Conservation (phyloP, 2,888 invertebrate genomes). For the Podotricha telesiphe region DNA sequence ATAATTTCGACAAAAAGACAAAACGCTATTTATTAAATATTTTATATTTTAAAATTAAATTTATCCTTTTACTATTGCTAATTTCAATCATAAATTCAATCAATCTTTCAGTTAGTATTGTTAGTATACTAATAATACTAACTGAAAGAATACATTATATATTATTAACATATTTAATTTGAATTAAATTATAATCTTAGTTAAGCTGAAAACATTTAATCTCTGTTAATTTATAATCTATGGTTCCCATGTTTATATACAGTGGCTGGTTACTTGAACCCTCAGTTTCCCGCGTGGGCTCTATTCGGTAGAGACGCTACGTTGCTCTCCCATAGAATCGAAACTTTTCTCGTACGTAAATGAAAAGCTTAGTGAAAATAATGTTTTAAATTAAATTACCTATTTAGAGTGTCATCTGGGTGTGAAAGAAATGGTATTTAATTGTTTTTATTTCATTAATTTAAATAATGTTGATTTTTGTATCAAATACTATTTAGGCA, state of each 20-base stretch:
- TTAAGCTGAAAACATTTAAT: slow-evolving; percentile 2
- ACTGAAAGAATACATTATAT: no score
- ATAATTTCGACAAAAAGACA: no score
- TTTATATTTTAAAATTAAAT: no score
- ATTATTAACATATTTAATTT: no score
- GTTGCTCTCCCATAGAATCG: slow-evolving; percentile 24
- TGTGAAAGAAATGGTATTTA: slow-evolving; percentile 35
- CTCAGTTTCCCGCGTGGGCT: slow-evolving; percentile 67
- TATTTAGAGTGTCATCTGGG: slow-evolving; percentile 10
- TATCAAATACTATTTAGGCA: no score
- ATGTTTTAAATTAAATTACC: slow-evolving; percentile 33
- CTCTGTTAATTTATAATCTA: slow-evolving; percentile 40
- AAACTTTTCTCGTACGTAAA: slow-evolving; percentile 48
- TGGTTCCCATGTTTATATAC: slow-evolving; percentile 60
- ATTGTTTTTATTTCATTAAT: background rate
- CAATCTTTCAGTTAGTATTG: no score
- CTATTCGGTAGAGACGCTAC: slow-evolving; percentile 48
- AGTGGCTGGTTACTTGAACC: slow-evolving; percentile 52
- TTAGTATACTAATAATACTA: no score
- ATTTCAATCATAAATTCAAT: no score
- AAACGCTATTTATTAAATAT: no score
- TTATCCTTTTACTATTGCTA: no score
- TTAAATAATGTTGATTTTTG: background rate
- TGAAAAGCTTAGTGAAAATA: slow-evolving; percentile 12
- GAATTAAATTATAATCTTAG: background rate